These are phyloP conservation scores for Lathronympha strigana DNA, from an alignment of 2,888 invertebrate species.

Conservation along the genomic window DNA sequence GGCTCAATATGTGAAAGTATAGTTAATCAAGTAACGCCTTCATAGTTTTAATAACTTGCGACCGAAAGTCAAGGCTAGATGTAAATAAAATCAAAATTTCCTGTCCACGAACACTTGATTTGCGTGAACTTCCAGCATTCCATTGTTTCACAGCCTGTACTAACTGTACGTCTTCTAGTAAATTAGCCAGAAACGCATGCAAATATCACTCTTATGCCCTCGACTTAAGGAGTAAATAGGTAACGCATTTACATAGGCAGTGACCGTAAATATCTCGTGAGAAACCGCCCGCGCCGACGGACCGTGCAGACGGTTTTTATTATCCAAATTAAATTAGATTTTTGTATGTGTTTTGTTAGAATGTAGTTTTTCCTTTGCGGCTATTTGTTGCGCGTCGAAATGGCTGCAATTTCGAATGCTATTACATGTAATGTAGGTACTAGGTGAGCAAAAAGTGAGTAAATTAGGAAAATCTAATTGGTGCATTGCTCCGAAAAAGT, in stretches of 20 bases:
- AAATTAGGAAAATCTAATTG: neutral
- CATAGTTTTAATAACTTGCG: neutral
- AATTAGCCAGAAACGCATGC: constrained; percentile 28
- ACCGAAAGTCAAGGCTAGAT: constrained; percentile 22
- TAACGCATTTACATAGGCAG: constrained; percentile 76
- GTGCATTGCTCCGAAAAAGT: too few species aligned
- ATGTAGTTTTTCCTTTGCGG: constrained; percentile 19
- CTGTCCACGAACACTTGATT: constrained; percentile 32
- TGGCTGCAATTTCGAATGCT: neutral
- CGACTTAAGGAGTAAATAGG: constrained; percentile 25
- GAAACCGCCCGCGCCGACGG: constrained; percentile 65
- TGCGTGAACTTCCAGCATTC: constrained; percentile 47
- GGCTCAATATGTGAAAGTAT: neutral
- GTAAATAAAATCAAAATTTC: constrained; percentile 35
- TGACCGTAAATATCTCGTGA: constrained; percentile 82
- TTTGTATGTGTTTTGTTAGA: constrained; percentile 48
- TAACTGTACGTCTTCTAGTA: constrained; percentile 64
- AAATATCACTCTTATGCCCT: constrained; percentile 20
- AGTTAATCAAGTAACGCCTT: neutral
- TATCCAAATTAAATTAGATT: constrained; percentile 75
- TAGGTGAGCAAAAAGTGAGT: neutral
- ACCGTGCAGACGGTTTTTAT: constrained; percentile 63
- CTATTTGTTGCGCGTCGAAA: constrained; percentile 27
- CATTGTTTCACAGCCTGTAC: constrained; percentile 52
- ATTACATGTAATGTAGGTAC: neutral